A percentile compares a stretch with the other conserved stretches of the same genome.
Evolutionary conservation across 2,797 vertebrate species (phyloP).

Genomic region (Eidolon dupreanum): DNA sequence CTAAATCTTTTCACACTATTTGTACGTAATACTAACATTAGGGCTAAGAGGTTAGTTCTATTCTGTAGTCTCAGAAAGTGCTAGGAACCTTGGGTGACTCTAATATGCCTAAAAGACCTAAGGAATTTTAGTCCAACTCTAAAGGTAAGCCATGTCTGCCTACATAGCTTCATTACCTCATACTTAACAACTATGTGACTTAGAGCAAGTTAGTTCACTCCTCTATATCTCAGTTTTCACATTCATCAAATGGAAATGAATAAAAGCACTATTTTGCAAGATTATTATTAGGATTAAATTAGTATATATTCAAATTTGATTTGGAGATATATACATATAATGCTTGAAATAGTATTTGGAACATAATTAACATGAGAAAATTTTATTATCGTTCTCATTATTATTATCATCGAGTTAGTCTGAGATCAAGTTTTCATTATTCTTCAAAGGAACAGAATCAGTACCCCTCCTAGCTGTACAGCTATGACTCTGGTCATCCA

Average conservation of each 20-base stretch:
- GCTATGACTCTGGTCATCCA: fast-evolving
- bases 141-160: background rate
- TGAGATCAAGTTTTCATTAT: background rate
- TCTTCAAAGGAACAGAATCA: background rate
- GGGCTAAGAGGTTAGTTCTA: background rate
- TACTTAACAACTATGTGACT: background rate
- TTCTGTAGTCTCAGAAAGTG: background rate
- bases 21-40: background rate
- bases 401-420: background rate
- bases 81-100: background rate
- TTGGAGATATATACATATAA: background rate
- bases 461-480: too few relatives aligned
- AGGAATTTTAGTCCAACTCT: background rate
- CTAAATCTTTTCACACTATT: background rate
- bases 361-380: background rate
- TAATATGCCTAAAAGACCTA: background rate
- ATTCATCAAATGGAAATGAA: background rate
- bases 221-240: background rate
- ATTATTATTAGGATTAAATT: background rate
- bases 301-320: background rate
- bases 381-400: background rate
- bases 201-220: background rate
- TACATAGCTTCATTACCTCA: background rate
- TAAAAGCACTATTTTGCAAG: background rate
- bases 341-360: background rate